These are phyloP conservation scores for Sciurus vulgaris DNA, from an alignment of 2,797 vertebrate species.

Conservation along the genomic window DNA sequence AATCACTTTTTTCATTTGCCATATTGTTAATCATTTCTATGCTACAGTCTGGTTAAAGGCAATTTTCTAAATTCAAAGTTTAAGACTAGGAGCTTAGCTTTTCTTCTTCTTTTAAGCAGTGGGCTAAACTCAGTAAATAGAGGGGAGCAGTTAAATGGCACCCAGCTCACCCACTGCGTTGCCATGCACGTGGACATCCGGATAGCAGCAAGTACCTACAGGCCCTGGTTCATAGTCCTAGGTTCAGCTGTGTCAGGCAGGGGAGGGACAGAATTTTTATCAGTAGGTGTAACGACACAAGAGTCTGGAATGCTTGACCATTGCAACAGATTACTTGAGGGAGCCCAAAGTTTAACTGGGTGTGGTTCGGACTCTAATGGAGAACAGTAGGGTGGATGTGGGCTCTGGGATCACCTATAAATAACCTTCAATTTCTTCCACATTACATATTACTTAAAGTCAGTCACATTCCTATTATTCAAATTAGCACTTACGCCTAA, in stretches of 20 bases:
- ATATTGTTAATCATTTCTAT: neutral
- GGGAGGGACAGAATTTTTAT: neutral
- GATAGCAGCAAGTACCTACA: neutral
- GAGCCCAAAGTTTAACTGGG: neutral
- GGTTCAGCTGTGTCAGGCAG: neutral
- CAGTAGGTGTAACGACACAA: neutral
- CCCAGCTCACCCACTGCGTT: neutral
- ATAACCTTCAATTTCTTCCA: neutral
- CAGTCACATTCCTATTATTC: slow-evolving; percentile 5
- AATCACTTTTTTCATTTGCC: neutral
- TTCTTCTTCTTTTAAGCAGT: neutral
- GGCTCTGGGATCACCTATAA: neutral
- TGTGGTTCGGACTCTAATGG: neutral
- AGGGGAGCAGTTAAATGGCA: neutral
- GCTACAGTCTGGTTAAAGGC: neutral
- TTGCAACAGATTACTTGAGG: neutral
- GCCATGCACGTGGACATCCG: rapidly evolving
- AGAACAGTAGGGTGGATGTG: neutral
- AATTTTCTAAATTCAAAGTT: slow-evolving; percentile 24
- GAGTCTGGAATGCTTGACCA: neutral
- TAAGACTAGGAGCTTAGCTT: neutral
- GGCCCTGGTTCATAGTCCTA: neutral
- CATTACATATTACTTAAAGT: neutral
- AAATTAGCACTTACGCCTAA: neutral
- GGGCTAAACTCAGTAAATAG: neutral